phyloP scores from a whole-genome alignment of 1,140 invertebrate species.

The Eciton burchellii region DNA sequence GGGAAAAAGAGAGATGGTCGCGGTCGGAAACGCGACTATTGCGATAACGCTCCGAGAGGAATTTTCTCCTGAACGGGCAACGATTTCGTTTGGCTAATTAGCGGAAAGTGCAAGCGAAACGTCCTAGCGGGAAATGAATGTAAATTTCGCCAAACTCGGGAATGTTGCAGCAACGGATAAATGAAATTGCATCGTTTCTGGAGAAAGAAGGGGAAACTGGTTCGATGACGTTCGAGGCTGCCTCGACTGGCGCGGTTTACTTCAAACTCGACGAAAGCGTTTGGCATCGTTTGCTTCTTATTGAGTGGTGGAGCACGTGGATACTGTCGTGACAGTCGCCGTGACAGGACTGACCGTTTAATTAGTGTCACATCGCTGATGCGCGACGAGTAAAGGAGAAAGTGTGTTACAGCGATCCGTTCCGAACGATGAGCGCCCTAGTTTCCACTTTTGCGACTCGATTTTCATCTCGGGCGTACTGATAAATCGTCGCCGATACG shows the following conservation, averaged over 20 bases:
- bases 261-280: too few species aligned
- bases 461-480: not conserved
- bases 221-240: too few species aligned
- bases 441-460: not conserved
- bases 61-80: not conserved
- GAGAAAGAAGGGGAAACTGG: too few species aligned
- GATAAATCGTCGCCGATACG: not conserved
- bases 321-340: not conserved
- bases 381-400: not conserved
- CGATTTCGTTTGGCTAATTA: not conserved
- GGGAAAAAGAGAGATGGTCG: not conserved
- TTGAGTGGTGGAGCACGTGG: not conserved
- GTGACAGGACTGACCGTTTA: not conserved
- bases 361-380: not conserved
- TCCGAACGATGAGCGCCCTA: not conserved
- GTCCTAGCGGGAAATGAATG: not conserved
- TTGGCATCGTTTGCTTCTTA: not conserved
- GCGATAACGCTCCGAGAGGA: too few species aligned
- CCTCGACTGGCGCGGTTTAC: too few species aligned
- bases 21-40: too few species aligned
- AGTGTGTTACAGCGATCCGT: not conserved
- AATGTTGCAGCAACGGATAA: slow-evolving; percentile 4
- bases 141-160: not conserved
- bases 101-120: not conserved
- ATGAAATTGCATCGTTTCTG: not conserved